Evolutionary conservation across 2,888 invertebrate genomes (phyloP).

Genomic region (Portevinia maculata): DNA sequence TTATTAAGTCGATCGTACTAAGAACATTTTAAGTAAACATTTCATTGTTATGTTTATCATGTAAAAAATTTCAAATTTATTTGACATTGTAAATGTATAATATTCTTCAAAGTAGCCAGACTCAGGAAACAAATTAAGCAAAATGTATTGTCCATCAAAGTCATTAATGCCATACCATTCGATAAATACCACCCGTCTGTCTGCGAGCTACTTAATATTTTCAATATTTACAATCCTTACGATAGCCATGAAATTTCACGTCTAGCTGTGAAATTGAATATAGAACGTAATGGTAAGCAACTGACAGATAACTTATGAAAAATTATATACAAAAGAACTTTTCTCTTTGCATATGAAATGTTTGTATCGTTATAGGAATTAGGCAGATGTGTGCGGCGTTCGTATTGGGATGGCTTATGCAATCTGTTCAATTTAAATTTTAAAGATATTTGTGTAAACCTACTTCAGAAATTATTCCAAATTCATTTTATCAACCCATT

Average conservation of each 20-base stretch:
- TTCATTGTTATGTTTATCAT: constrained; percentile 3
- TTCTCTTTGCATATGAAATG: no score
- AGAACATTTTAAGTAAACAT: constrained; percentile 15
- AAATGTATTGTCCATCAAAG: constrained; percentile 58
- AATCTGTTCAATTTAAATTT: no score
- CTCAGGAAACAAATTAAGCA: constrained; percentile 28
- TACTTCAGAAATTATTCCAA: no score
- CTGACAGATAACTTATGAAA: constrained; percentile 43
- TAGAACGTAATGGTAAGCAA: constrained; percentile 38
- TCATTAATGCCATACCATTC: constrained; percentile 35
- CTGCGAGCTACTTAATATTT: constrained; percentile 46
- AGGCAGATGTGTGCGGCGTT: no score
- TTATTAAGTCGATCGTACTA: no score
- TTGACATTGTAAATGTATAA: constrained; percentile 14
- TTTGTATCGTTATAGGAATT: no score
- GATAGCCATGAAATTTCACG: constrained; percentile 47
- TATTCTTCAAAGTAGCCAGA: constrained; percentile 20
- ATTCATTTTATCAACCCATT: no score
- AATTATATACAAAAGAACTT: constrained; percentile 62
- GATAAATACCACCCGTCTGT: constrained; percentile 37
- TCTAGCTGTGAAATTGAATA: constrained; percentile 49
- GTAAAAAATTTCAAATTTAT: constrained; percentile 14
- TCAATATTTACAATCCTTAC: constrained; percentile 47
- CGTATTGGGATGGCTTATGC: no score
- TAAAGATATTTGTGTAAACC: no score